Evolutionary conservation across 2,888 invertebrate genomes (phyloP), one percentile per base, ranked within the genome.

Genomic region (Eumerus sabulonum): DNA sequence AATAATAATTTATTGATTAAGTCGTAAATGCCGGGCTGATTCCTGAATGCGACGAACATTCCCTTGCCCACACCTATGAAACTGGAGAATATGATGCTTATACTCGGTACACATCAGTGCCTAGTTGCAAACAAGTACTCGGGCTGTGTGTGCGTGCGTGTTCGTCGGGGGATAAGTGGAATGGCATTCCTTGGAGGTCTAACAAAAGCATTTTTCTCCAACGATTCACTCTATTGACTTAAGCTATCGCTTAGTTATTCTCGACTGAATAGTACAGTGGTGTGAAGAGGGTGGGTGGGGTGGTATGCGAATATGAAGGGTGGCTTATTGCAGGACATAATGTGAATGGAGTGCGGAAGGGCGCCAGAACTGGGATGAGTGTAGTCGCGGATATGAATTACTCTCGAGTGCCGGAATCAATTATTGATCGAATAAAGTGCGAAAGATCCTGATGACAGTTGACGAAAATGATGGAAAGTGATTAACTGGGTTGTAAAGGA

Each of bases 1-100:
- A 67, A 47, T 77, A 36, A 77, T 63, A 68, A 72, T 63, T 72
- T 77, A 77, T 77, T 72, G 77, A 73, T 72, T 63, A 35, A 72
- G 35, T 54, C 53, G 36, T 59, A 63, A 68, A 72, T 72, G 63
- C 38, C 48, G 47, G 13, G 62, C 14, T 17, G 42, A 45, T 35
- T 66, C 40, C 38, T 62, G 50, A 13, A 14, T 14, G 63, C 36
- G 45, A 18, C 36, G 14, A 51, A 68, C 50, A 44, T 44, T 12
- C 38, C 40, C 9, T 40, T n/a, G 40, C 27, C 27, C 27, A 27
- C 27, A 27, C 27, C 7, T 7, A 4, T 27, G 3, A 27, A 27
- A 7, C 27, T 27, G 27, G 3, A 27, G 40, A 11, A 40, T 40
- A 40, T 9, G 9, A n/a, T 11, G 40, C 11, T 3, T 11, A 40